phyloP scores from a whole-genome alignment of 2,113 vertebrate species.

The Cichladusa arquata region DNA sequence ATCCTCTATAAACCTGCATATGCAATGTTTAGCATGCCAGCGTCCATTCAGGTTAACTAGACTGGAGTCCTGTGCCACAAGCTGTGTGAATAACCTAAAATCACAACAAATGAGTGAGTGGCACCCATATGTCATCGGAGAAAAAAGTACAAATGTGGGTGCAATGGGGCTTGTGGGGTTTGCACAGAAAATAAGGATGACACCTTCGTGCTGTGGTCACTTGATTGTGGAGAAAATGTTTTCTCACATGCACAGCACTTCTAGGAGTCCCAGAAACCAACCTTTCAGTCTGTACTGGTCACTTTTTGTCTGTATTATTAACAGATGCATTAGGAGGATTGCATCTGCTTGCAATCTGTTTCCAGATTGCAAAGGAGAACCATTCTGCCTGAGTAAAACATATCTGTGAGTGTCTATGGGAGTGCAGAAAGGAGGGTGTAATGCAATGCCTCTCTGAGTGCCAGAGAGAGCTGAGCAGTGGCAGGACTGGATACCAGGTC shows the following conservation, averaged over 20 bases:
- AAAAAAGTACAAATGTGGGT: neutral
- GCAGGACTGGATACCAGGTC: neutral
- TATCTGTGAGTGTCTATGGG: neutral
- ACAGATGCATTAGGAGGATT: neutral
- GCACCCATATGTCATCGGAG: neutral
- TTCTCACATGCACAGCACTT: neutral
- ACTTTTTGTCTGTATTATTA: neutral
- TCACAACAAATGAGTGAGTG: neutral
- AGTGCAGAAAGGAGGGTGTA: neutral
- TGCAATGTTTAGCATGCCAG: neutral
- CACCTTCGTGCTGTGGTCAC: neutral
- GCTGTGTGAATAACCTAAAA: neutral
- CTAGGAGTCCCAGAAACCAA: neutral
- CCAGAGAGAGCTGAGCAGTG: neutral
- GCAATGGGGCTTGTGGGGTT: accelerated
- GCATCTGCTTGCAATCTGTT: too few species aligned
- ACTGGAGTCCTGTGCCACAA: neutral
- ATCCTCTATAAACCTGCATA: neutral
- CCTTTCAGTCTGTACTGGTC: neutral
- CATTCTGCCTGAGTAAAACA: neutral
- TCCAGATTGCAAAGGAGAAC: neutral
- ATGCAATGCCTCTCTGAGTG: neutral
- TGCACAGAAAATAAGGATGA: neutral
- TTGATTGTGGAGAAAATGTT: neutral
- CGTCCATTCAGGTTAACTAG: neutral